Evolutionary conservation across 2,797 vertebrate genomes (phyloP), one percentile per base, ranked within the genome.

Genomic region (Sphaeramia orbicularis): DNA sequence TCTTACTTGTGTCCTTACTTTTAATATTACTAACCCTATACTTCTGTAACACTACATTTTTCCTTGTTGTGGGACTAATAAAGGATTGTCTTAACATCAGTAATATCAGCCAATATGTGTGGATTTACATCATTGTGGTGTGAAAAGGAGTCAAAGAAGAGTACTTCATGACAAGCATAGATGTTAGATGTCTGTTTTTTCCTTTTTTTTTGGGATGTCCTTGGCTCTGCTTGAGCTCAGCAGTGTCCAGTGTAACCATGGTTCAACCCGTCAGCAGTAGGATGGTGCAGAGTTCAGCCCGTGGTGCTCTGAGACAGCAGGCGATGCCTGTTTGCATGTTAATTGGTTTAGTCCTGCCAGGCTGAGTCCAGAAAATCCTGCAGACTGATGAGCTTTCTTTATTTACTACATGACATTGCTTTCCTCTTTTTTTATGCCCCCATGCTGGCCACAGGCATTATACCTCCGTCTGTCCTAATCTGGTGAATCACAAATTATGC

Each of bases 321-420:
- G 12, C 11, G 1, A 21, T 37, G 59, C 61, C 78, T 51, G 19
- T 71, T 72, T 81, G 73, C 80, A 82, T 84, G 72, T 80, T 80
- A 76, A 83, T 74, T 63, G 63, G 52, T 47, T 64, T 27, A 63
- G 32, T 38, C 60, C 8, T 65, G 42, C 59, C 36, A 71, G 55
- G 63, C 68, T 24, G 66, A 65, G 44, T 30, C 41, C 54, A 65
- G 65, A 68, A 64, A 73, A 56, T 59, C 51, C 49, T 44, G 45
- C 68, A 45, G 57, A 78, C 64, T 65, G 77, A 76, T 71, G 59
- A 35, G 42, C 55, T 56, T 65, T 65, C 45, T 80, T 76, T 70
- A 81, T 76, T 74, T 72, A 80, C 61, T 19, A 36, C 60, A 54
- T 47, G 65, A 45, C 9, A 41, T 71, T 41, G 56, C 56, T 61